Evolutionary conservation across 2,113 vertebrate genomes (phyloP).

Genomic region (Psophia crepitans): DNA sequence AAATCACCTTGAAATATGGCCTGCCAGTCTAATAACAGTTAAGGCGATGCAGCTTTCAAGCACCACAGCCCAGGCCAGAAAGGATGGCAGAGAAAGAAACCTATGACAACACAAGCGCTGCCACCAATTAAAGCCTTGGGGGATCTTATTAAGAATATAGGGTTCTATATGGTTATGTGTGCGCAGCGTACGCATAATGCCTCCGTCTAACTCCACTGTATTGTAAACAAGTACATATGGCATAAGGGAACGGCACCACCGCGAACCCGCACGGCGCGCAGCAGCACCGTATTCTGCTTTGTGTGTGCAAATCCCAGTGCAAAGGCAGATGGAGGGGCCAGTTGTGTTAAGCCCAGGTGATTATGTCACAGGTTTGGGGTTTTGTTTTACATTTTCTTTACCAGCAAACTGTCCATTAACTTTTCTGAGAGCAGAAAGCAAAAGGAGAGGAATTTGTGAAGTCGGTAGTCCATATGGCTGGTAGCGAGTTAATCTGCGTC

Average conservation of each 20-base stretch:
- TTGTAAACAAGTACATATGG: background rate
- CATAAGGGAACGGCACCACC: background rate
- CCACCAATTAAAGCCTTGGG: background rate
- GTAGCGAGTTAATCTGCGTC: slow-evolving; percentile 76
- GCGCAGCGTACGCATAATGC: background rate
- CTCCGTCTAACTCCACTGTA: background rate
- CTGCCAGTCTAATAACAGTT: background rate
- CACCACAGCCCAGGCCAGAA: too few relatives aligned
- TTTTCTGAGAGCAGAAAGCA: slow-evolving; percentile 66
- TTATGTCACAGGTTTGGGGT: slow-evolving; percentile 60
- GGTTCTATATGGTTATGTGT: background rate
- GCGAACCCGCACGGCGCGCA: background rate
- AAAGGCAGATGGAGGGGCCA: slow-evolving; percentile 74
- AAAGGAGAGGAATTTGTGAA: slow-evolving; percentile 80
- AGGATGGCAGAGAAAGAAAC: too few relatives aligned
- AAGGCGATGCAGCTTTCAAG: too few relatives aligned
- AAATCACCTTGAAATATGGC: background rate
- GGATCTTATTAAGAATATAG: background rate
- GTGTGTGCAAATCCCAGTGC: slow-evolving; percentile 1
- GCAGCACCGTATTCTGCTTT: background rate
- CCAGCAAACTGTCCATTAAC: slow-evolving; percentile 69
- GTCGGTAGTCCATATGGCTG: slow-evolving; percentile 80
- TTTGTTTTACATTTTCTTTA: slow-evolving; percentile 49
- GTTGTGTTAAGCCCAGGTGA: slow-evolving; percentile 64
- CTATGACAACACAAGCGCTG: background rate